A percentile compares a stretch with the other conserved stretches of the same genome.
Evolutionary conservation across 2,888 invertebrate genomes (phyloP).

Genomic region (Trichopria drosophilae): DNA sequence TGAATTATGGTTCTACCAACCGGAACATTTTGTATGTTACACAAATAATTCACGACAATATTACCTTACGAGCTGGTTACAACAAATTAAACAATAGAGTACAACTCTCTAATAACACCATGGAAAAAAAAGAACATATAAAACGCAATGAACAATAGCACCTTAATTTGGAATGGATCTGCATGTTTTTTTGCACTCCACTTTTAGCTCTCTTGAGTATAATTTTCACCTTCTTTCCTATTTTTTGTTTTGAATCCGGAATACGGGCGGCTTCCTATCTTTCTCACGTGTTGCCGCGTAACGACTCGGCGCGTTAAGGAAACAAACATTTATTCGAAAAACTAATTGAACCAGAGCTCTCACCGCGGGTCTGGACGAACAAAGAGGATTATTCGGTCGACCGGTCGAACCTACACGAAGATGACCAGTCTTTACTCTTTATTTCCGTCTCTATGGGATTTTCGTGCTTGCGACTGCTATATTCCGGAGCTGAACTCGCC

Average conservation of each 20-base stretch:
- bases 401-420: constrained; percentile 29
- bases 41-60: no score
- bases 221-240: constrained; percentile 34
- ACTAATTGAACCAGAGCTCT: constrained; percentile 47
- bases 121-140: no score
- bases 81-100: no score
- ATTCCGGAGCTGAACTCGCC: no score
- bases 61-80: no score
- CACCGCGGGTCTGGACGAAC: constrained; percentile 10
- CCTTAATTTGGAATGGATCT: no score
- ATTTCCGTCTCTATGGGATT: no score
- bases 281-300: constrained; percentile 40
- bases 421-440: background rate
- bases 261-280: constrained; percentile 29
- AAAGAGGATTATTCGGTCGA: constrained; percentile 45
- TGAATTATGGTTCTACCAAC: no score
- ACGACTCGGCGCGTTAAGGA: constrained; percentile 47
- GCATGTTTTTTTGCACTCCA: constrained; percentile 24
- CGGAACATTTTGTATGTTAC: no score
- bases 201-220: constrained; percentile 19
- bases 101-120: no score
- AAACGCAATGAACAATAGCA: no score
- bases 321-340: constrained; percentile 49
- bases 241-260: constrained; percentile 26
- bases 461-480: no score